A percentile compares a stretch with the other conserved stretches of the same genome.
phyloP scores from a whole-genome alignment of 2,888 invertebrate genomes.

The Entomobrya proxima region DNA sequence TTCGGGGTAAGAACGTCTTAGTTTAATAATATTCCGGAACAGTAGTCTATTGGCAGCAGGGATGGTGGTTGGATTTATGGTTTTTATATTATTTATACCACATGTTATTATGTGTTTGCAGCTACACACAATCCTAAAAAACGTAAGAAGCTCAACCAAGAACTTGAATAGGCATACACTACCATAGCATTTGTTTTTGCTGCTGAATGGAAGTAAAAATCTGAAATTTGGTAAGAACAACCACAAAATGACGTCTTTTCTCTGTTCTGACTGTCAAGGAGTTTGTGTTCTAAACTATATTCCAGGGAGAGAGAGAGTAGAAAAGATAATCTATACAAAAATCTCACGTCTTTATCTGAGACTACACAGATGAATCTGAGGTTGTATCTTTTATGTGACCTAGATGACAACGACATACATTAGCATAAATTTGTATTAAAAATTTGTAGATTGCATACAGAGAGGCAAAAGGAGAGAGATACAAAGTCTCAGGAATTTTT shows the following conservation, averaged over 20 bases:
- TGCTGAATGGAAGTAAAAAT: not conserved
- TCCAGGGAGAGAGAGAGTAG: too few species aligned
- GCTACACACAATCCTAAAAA: too few species aligned
- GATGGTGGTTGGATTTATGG: conserved; percentile 11
- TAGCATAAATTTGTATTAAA: conserved; percentile 34
- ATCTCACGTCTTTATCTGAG: not conserved
- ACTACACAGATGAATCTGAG: not conserved
- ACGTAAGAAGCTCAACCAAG: conserved; percentile 18
- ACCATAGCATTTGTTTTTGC: not conserved
- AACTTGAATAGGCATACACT: not conserved
- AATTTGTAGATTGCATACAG: not conserved
- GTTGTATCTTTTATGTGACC: not conserved
- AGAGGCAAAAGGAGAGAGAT: too few species aligned
- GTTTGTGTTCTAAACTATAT: not conserved
- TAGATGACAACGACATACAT: conserved; percentile 17
- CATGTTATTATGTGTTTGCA: not conserved
- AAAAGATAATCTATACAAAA: not conserved
- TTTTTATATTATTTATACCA: not conserved
- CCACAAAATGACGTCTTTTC: not conserved
- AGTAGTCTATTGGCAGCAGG: too few species aligned
- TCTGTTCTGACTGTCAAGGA: not conserved
- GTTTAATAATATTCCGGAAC: not conserved
- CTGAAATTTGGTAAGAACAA: not conserved
- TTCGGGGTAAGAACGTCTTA: too few species aligned
- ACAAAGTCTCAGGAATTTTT: too few species aligned